Evolutionary conservation across 1,140 invertebrate species (phyloP), one percentile per base, ranked within the genome.

Genomic region (Penaeus indicus): DNA sequence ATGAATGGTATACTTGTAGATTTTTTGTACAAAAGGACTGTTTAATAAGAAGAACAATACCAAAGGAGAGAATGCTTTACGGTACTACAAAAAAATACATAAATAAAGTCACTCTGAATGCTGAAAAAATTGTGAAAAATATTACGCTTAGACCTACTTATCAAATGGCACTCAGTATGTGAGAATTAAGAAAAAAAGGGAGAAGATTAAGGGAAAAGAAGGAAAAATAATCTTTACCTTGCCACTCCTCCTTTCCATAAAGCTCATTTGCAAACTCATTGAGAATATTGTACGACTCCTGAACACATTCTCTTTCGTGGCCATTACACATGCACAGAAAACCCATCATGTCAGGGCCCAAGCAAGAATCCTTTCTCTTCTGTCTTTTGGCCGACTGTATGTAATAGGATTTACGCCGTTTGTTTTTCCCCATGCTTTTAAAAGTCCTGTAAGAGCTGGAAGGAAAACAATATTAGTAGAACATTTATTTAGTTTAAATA

Each of bases 241-340:
- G 27, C n/a, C 64, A 79, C 8, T 79, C 85, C 27, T 86, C 85
- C 25, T 79, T 79, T 10, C 85, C 85, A 86, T 80, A 86, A 61
- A 86, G 22, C 60, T 86, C 75, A 54, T 80, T 64, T 27, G 75
- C 85, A 86, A 79, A 86, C 62, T 86, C 75, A 67, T 86, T 80
- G 2, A 86, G 85, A 47, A 86, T 67, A 32, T 86, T 80, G 69
- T 86, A 86, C 11, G 85, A 62, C 21, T 86, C 85, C n/a, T 62
- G 25, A 22, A 86, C 85, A 86, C 85, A 86, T 11, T 86, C 85
- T n/a, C 85, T 61, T 32, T 86, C 85, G 54, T 79, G 38, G 75
- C 60, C 85, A 80, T 67, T 86, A 25, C 77, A 86, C 10, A 77
- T 86, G 27, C 85, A 86, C 75, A 86, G 32, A 75, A 86, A 86